Base-by-base conservation (phyloP, 92 coral and sea anemone genomes). In the Montipora capitata region DNA sequence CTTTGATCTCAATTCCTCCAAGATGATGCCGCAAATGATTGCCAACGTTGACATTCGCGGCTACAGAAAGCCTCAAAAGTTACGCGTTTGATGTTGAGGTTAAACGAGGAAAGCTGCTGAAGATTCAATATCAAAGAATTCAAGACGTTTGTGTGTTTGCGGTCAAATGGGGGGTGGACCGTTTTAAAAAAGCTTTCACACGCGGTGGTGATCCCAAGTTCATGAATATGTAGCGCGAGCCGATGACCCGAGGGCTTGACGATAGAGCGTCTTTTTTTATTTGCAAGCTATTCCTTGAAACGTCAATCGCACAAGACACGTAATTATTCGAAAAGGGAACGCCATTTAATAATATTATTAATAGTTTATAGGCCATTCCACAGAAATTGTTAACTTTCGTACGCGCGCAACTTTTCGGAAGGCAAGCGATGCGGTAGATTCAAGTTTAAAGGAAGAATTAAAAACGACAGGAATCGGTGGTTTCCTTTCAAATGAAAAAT, bases 41-140 rank as follows among this genome's bases (percentile, higher is more conserved):
- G 52, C 54, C 49, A 52, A 81, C 85, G 67, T n/a, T 49, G 77
- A 52, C 67, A 39, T 81, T 27, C 59, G 16, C n/a, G 16, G 61
- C 74, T 65, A 40, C 14, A 15, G 8, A 64, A 41, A 44, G 11
- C 63, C 63, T 4, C 64, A 13, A 59, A 76, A 8, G 14, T 51
- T 38, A 13, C 40, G 69, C 68, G 65, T 39, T 59, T 6, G 65
- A 39, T 40, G 5, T 7, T 40, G 76, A 44, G n/a, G 51, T 27
- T 67, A 38, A 16, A 51, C 76, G 16, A 44, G 68, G 40, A 68
- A 81, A 15, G 45, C 77, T n/a, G 4, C 7, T 38, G 39, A 51
- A 67, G 85, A 68, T 80, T 80, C 66, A 68, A 51, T 49, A 80
- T 68, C 56, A 3, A 27, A 70, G 68, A 69, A 81, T 81, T 40